Evolutionary conservation across 2,113 vertebrate genomes (phyloP), one percentile per base, ranked within the genome.

Genomic region (Chauna torquata): DNA sequence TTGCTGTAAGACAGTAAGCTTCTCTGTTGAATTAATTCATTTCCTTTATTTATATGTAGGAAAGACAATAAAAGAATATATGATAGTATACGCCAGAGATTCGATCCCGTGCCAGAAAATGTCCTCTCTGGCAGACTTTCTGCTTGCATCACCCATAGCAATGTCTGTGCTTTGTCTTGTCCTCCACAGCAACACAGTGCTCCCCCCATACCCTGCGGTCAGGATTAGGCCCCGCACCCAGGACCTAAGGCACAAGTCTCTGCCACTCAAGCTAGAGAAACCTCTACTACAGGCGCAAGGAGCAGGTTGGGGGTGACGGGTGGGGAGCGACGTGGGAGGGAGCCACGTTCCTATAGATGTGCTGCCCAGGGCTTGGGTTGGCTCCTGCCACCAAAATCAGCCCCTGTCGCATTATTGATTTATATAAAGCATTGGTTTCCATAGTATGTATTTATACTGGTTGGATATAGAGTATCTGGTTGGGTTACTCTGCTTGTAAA

Each of bases 41-140:
- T 87, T 90, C 92, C 85, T 97, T 96, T 97, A 96, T 97, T 96
- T 82, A 91, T 90, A 90, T 82, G 80, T 34, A 90, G 96, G 89
- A 94, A 97, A 96, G 75, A 72, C 85, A 93, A 86, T 90, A 91
- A 96, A 95, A 95, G 20, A 94, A 72, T 69, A 87, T 2, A 85
- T 2, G 2, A 88, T 76, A 70, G 20, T 36, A 49, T 49, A 90
- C 2, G 12, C 54, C 44, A 95, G 68, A 86, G 84, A 59, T 80
- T 49, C 54, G 13, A 90, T 64, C 57, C 74, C 54, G 22, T 45
- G 64, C 42, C 55, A 58, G 42, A 44, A 86, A 70, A 42, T 28
- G 23, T 87, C 71, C 23, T 66, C 71, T 94, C 72, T 62, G 70
- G 47, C 50, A 88, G 76, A 64, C 22, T 74, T 94, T 36, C 82